A percentile compares a stretch with the other conserved stretches of the same genome.
These are phyloP conservation scores for Leptoteleia sp. DNA, from an alignment of 1,140 invertebrate genomes.

Conservation along the genomic window DNA sequence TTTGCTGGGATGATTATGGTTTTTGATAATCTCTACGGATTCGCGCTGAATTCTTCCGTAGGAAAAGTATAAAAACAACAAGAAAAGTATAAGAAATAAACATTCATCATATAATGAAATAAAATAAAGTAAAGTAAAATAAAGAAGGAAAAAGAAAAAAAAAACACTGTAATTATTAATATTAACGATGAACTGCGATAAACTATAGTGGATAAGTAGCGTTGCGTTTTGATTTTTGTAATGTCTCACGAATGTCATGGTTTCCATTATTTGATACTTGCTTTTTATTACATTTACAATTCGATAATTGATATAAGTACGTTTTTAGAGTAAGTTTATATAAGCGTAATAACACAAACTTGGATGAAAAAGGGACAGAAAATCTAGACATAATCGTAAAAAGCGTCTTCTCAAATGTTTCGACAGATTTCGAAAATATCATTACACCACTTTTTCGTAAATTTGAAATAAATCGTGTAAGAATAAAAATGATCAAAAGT, in stretches of 20 bases:
- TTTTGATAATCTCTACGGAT: slow-evolving; percentile 38
- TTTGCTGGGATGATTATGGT: slow-evolving; percentile 57
- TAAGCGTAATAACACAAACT: slow-evolving; percentile 55
- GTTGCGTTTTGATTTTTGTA: slow-evolving; percentile 61
- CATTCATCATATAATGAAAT: slow-evolving; percentile 45
- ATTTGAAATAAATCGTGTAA: slow-evolving; percentile 63
- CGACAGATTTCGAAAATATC: slow-evolving; percentile 58
- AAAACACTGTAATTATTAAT: slow-evolving; percentile 57
- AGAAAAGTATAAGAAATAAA: no score
- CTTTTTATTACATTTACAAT: slow-evolving; percentile 66
- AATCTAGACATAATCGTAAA: slow-evolving; percentile 58
- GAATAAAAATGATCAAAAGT: slow-evolving; percentile 11
- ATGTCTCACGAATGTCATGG: slow-evolving; percentile 44
- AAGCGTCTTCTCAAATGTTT: slow-evolving; percentile 57
- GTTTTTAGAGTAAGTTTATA: slow-evolving; percentile 65
- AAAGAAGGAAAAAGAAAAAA: no score
- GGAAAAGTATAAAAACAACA: slow-evolving; percentile 34
- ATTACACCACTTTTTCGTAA: slow-evolving; percentile 63
- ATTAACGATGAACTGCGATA: slow-evolving; percentile 62
- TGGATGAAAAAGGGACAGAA: slow-evolving; percentile 45
- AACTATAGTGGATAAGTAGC: slow-evolving; percentile 60
- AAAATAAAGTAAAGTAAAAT: no score
- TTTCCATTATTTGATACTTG: slow-evolving; percentile 63
- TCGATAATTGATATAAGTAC: slow-evolving; percentile 58
- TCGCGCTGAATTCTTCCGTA: slow-evolving; percentile 47